Evolutionary conservation across 2,888 invertebrate genomes (phyloP).

Genomic region (Bombyx huttoni): DNA sequence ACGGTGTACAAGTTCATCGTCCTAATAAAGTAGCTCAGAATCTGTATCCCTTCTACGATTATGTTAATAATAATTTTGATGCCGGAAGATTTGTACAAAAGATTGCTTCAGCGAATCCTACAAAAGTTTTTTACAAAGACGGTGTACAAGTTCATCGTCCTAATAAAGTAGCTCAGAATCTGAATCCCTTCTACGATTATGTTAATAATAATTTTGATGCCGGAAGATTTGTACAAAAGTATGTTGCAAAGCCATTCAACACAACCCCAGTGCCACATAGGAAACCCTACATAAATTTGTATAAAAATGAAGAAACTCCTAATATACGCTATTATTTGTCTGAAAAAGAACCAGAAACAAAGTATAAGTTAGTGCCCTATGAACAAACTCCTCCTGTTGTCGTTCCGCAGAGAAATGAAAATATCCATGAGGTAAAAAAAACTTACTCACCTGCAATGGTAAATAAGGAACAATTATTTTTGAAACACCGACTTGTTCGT

Average conservation of each 20-base stretch:
- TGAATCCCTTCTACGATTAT: conserved; percentile 25
- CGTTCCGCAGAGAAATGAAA: conserved; percentile 17
- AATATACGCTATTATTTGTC: conserved; percentile 49
- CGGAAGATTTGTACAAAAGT: conserved; percentile 33
- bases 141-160: conserved; percentile 21
- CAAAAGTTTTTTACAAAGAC: conserved; percentile 50
- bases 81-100: conserved; percentile 32
- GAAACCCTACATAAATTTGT: conserved; percentile 42
- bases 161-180: conserved; percentile 19
- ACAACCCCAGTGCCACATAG: conserved; percentile 18
- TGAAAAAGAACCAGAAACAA: conserved; percentile 42
- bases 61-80: conserved; percentile 28
- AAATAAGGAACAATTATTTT: conserved; percentile 38
- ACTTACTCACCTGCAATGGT: conserved; percentile 27
- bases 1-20: conserved; percentile 24
- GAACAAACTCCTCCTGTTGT: conserved; percentile 58
- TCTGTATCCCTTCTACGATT: conserved; percentile 25
- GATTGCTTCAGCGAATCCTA: conserved; percentile 57
- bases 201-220: conserved; percentile 29
- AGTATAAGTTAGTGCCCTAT: conserved; percentile 63
- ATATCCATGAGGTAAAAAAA: conserved; percentile 30
- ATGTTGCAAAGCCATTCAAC: conserved; percentile 26
- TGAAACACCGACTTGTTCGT: conserved; percentile 39
- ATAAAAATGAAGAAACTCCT: conserved; percentile 30
- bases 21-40: conserved; percentile 18